Evolutionary conservation across 1,140 invertebrate species (phyloP), one percentile per base, ranked within the genome.

Genomic region (Cataglyphis hispanica): DNA sequence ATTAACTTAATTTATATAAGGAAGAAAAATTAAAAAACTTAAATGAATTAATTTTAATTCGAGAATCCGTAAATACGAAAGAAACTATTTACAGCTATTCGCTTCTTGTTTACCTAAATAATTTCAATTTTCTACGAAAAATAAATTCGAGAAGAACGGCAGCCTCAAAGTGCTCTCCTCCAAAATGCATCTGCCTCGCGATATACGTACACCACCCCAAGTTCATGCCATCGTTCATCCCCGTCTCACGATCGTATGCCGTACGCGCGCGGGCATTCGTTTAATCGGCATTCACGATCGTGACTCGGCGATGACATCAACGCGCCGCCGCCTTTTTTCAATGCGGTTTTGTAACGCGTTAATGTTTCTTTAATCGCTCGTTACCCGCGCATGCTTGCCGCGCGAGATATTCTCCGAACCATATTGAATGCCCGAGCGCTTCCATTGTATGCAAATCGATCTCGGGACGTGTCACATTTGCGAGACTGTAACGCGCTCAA

Each of bases 81-180:
- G n/a, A 0, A 19, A 13, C 37, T 22, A 7, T 58, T 13, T 40
- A 60, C 40, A 25, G 6, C 27, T 61, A 40, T 40, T 58, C 6
- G 66, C n/a, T 34, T 85, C 43, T 61, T 46, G 19, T 87, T 88
- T 88, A 72, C 74, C 72, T 77, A 75, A 40, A 86, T 86, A 81
- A 87, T 50, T 50, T 90, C 87, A 63, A 60, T n/a, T 72, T 72
- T 83, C 63, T 64, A 78, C 72, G 87, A 87, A 89, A 77, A 72
- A 74, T 87, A 78, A 87, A 91, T 93, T 90, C 86, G 60, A 61
- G 75, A 43, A 92, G 84, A 91, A 87, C 86, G 86, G 85, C 88
- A 92, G 85, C 90, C 91, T 93, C 91, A 89, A 90, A 84, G 87
- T 85, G 76, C 86, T 91, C 63, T 56, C 0, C 22, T 70, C 64